A percentile compares a stretch with the other conserved stretches of the same genome.
phyloP scores from a whole-genome alignment of 2,797 vertebrate species.

The Phoxinus dragarum region DNA sequence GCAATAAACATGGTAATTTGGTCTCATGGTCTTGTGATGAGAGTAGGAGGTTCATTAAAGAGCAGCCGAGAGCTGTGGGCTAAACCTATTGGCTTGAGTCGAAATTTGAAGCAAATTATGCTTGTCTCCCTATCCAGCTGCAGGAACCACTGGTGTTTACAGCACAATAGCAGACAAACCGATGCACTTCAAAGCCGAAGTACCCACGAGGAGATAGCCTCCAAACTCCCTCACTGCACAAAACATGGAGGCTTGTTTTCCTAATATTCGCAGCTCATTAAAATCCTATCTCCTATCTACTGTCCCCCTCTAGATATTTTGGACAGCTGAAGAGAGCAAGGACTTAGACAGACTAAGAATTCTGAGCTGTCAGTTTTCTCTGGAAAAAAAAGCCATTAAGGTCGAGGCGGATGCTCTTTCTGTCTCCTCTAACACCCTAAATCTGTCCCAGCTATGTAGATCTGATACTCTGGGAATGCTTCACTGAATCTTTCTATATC shows the following conservation, averaged over 20 bases:
- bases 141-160: constrained; percentile 34
- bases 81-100: constrained; percentile 25
- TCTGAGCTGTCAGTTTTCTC: neutral
- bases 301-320: neutral
- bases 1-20: constrained; percentile 51
- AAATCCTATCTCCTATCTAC: neutral
- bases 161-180: constrained; percentile 11
- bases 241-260: neutral
- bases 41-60: constrained; percentile 44
- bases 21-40: constrained; percentile 35
- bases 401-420: constrained; percentile 7
- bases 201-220: constrained; percentile 10
- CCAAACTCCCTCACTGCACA: neutral
- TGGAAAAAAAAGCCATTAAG: neutral
- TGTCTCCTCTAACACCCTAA: constrained; percentile 13
- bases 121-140: constrained; percentile 34
- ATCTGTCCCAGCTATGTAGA: constrained; percentile 4
- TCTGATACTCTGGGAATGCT: neutral
- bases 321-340: constrained; percentile 10
- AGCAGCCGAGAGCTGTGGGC: neutral
- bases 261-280: constrained; percentile 1
- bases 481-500: constrained; percentile 10
- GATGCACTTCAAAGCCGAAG: too few relatives aligned
- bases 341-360: neutral
- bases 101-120: constrained; percentile 41